These are phyloP conservation scores for Mus spretus DNA, from an alignment of 2,797 vertebrate genomes.

Conservation along the genomic window DNA sequence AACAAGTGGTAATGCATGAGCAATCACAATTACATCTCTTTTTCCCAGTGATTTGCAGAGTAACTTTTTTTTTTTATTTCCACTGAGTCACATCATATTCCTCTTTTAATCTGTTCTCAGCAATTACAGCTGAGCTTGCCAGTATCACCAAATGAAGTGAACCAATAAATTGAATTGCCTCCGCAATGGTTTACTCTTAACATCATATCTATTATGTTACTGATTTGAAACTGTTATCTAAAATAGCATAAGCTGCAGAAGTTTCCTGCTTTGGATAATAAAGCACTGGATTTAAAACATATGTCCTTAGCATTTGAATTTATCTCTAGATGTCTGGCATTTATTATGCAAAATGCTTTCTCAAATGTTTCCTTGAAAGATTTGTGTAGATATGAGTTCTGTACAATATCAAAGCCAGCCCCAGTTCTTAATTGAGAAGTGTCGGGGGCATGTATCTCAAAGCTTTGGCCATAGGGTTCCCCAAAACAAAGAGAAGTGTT, in stretches of 20 bases:
- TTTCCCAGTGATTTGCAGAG: background rate
- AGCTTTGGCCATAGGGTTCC: background rate
- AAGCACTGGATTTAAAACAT: slow-evolving; percentile 51
- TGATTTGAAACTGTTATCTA: slow-evolving; percentile 62
- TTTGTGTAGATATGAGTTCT: background rate
- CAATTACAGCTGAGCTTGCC: slow-evolving; percentile 57
- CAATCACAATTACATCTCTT: background rate
- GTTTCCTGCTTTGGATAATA: slow-evolving; percentile 15
- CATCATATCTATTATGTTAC: slow-evolving; percentile 62
- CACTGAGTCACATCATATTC: slow-evolving; percentile 48
- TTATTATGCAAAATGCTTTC: slow-evolving; percentile 36
- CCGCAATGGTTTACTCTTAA: slow-evolving; percentile 65
- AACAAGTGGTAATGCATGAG: slow-evolving; percentile 14
- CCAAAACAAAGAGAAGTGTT: background rate
- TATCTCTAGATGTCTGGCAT: background rate
- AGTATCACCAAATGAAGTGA: slow-evolving; percentile 73
- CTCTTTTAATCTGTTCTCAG: slow-evolving; percentile 70
- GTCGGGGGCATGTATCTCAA: background rate
- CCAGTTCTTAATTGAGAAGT: background rate
- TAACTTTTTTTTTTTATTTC: slow-evolving; percentile 62
- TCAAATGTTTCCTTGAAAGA: slow-evolving; percentile 53
- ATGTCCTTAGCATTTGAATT: slow-evolving; percentile 28
- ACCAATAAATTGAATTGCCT: slow-evolving; percentile 81
- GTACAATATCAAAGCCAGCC: background rate
- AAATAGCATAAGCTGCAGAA: slow-evolving; percentile 43